A percentile compares a stretch with the other conserved stretches of the same genome.
Evolutionary conservation across 64 coral and sea anemone species (phyloP).

Genomic region (Hydrozoanthus tunicans): DNA sequence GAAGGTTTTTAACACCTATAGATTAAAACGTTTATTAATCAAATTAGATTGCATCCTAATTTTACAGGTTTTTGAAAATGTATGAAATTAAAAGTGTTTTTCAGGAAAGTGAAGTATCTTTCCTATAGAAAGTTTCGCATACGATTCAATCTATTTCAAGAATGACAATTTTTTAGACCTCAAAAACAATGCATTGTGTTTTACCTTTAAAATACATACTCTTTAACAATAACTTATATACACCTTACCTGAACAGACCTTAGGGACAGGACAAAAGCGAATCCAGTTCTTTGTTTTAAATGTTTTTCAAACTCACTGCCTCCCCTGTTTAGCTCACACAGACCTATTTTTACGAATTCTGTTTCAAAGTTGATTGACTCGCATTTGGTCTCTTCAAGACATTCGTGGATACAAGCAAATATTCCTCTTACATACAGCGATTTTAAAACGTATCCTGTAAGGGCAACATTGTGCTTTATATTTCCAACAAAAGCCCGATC

Average conservation of each 20-base stretch:
- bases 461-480: not conserved
- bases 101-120: too few relatives aligned
- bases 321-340: constrained; percentile 35
- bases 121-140: too few relatives aligned
- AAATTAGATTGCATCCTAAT: too few relatives aligned
- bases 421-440: not conserved
- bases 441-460: constrained; percentile 1
- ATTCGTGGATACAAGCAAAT: constrained; percentile 22
- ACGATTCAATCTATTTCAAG: too few relatives aligned
- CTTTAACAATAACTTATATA: not conserved
- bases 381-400: constrained; percentile 15
- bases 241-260: constrained; percentile 31
- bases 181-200: too few relatives aligned
- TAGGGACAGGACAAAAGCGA: constrained; percentile 35
- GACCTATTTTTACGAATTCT: not conserved
- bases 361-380: constrained; percentile 27
- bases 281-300: not conserved
- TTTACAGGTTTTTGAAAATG: too few relatives aligned
- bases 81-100: too few relatives aligned
- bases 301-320: not conserved
- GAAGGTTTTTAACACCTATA: not conserved
- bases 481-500: constrained; percentile 34
- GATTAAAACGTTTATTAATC: too few relatives aligned
- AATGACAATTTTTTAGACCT: too few relatives aligned
- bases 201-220: not conserved